Base-by-base conservation (phyloP, 2,113 vertebrate genomes). In the Petromus typicus region DNA sequence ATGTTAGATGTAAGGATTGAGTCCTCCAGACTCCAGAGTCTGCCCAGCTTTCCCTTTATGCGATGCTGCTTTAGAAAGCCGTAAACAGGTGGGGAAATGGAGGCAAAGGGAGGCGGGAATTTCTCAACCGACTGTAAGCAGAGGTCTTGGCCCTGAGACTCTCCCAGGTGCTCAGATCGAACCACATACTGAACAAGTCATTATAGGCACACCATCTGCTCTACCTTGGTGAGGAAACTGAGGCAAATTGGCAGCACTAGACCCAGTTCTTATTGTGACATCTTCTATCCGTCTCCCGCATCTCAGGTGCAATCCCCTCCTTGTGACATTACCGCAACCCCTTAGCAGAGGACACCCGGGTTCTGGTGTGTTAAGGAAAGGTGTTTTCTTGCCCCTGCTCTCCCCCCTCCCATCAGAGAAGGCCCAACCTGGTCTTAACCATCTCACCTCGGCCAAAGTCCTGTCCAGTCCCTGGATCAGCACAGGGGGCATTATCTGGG, bases 401-500 rank as follows among this genome's bases (percentile, higher is more conserved):
- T 91, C 56, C 84, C 45, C 80, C n/a, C 57, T 34, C 45, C 23
- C 63, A 22, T 4, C 37, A 59, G 57, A 71, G 61, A 85, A 90
- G 89, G 32, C 71, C 78, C 89, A 56, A 64, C 11, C 40, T 83
- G 80, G 51, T 84, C 86, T 63, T n/a, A 54, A 76, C 79, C 86
- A 40, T 30, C 88, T 93, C 95, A 95, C 67, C 73, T 93, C 3
- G 3, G 40, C 59, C 90, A 76, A 66, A 89, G 86, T 63, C 80
- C 93, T 37, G 12, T 71, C 61, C 40, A 34, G 83, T 85, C 51
- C 64, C 57, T 34, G 37, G 48, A 6, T 71, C 34, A 11, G 76
- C 67, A 56, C 4, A 75, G n/a, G 79, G 63, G 85, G 30, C 73
- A 86, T 93, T 96, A 95, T 93, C 96, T 82, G 84, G 84, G 54